Evolutionary conservation across 2,797 vertebrate species (phyloP), one percentile per base, ranked within the genome.

Genomic region (Bothrops alternatus): DNA sequence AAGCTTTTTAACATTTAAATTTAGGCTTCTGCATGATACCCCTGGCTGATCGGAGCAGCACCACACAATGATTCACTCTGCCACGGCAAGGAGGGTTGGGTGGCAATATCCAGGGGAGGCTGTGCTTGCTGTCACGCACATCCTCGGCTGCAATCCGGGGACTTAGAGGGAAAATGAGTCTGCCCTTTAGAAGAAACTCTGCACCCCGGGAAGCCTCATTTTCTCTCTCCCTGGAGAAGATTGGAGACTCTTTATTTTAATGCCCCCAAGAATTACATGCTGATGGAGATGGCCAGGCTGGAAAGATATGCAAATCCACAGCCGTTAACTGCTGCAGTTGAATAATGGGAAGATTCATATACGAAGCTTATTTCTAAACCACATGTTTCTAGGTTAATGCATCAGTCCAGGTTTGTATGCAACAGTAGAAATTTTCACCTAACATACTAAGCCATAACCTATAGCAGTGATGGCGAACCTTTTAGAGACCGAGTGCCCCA

Each of bases 1-100:
- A 97, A 97, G 97, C 97, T 96, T 97, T 98, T 97, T 97, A 97
- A 98, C 97, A 98, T 98, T 97, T 97, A 98, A 97, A 98, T 98
- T 98, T 97, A 96, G 96, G 95, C 96, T 97, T 95, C 95, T 61
- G 0, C 94, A 94, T 95, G 92, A 93, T 89, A 26, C 94, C 96
- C 94, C 58, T 3, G 25, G 91, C 92, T 95, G 93, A 86, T 93
- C 63, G 26, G 96, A 96, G 85, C 94, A 92, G 5, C 28, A 63
- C 95, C 8, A 16, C 47, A 91, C 91, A 1, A 90, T 0, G 0
- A 78, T 92, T 93, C 94, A 90, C 87, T 55, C 93, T 88, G 87
- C 26, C 0, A 89, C 90, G 60, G 2, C 93, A 87, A 86, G 78
- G 94, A 93, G 90, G 1, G 4, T 88, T 85, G 14, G 0, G 0